phyloP scores from a whole-genome alignment of 2,797 vertebrate species.

The Arrhamphus sclerolepis region DNA sequence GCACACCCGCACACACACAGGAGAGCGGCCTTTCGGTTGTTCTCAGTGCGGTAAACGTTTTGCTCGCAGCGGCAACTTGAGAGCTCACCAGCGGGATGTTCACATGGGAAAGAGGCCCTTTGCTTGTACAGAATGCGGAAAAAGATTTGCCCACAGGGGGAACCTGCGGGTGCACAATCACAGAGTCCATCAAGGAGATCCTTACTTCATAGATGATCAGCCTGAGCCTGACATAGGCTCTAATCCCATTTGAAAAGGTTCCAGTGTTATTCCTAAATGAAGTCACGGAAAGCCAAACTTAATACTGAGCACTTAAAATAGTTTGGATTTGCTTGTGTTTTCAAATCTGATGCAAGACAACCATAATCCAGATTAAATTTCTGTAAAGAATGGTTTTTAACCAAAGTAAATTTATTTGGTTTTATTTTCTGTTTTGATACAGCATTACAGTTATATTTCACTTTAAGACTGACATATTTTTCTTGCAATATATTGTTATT shows the following conservation, averaged over 20 bases:
- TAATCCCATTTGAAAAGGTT: slow-evolving; percentile 55
- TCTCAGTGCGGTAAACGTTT: slow-evolving; percentile 79
- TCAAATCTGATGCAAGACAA: too few species aligned
- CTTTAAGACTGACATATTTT: too few species aligned
- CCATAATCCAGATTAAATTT: too few species aligned
- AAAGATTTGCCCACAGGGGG: slow-evolving; percentile 78
- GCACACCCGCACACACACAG: slow-evolving; percentile 79
- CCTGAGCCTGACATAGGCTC: slow-evolving; percentile 60
- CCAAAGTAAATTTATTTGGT: too few species aligned
- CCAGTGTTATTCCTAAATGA: slow-evolving; percentile 11
- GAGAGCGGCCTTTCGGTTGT: slow-evolving; percentile 78
- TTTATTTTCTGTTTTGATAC: too few species aligned
- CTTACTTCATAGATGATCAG: slow-evolving; percentile 70
- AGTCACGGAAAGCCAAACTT: too few species aligned
- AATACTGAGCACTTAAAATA: background rate
- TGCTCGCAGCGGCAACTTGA: slow-evolving; percentile 77
- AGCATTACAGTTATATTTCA: too few species aligned
- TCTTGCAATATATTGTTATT: slow-evolving; percentile 31
- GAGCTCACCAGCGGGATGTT: slow-evolving; percentile 80
- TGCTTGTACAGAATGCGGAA: slow-evolving; percentile 77
- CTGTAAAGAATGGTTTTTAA: too few species aligned
- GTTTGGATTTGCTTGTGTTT: background rate
- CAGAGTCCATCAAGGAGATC: slow-evolving; percentile 78
- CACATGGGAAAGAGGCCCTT: slow-evolving; percentile 82
- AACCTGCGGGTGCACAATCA: slow-evolving; percentile 80